These are phyloP conservation scores for Danionella cerebrum DNA, from an alignment of 2,113 vertebrate genomes.

Conservation along the genomic window DNA sequence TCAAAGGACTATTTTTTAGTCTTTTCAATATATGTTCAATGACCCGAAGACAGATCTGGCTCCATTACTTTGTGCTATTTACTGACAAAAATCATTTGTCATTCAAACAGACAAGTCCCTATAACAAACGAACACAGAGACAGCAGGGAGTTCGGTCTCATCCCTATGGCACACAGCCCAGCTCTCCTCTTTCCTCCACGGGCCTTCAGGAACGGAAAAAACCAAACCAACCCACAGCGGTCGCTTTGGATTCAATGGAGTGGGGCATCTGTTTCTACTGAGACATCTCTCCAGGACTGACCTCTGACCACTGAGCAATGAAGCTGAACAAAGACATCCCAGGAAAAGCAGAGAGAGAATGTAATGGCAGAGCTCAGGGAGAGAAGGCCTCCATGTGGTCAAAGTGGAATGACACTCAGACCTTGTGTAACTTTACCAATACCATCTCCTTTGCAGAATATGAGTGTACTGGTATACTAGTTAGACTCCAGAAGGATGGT, in stretches of 20 bases:
- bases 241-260: conserved; percentile 18
- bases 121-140: too few relatives aligned
- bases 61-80: too few relatives aligned
- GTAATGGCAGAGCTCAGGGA: not conserved
- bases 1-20: too few relatives aligned
- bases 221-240: conserved; percentile 7
- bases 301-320: conserved; percentile 16
- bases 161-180: conserved; percentile 27
- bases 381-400: conserved; percentile 47
- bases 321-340: conserved; percentile 18
- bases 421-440: not conserved
- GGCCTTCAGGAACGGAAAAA: conserved; percentile 21
- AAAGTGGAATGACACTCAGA: conserved; percentile 29
- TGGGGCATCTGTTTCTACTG: conserved; percentile 40
- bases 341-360: not conserved
- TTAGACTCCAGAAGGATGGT: too few relatives aligned
- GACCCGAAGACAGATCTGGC: too few relatives aligned
- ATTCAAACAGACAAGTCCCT: too few relatives aligned
- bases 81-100: too few relatives aligned
- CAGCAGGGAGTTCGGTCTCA: conserved; percentile 24
- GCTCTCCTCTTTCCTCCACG: conserved; percentile 20
- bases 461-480: too few relatives aligned
- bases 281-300: conserved; percentile 31
- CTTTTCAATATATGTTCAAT: too few relatives aligned
- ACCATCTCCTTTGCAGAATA: not conserved